Conservation (phyloP, 2,888 invertebrate species). For the Phorcus lineatus region DNA sequence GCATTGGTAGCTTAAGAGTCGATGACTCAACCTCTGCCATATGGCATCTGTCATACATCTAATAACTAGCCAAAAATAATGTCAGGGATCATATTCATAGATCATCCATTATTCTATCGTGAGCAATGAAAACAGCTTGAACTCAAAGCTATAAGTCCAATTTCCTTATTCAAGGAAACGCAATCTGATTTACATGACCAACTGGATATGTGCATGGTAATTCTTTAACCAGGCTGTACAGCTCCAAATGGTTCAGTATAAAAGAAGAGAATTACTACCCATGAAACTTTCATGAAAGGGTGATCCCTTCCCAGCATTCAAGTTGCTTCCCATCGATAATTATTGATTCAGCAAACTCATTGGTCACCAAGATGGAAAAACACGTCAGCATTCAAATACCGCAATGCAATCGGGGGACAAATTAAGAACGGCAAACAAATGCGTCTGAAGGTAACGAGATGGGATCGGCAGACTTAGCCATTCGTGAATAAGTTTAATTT, state of each 20-base stretch:
- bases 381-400: background rate
- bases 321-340: background rate
- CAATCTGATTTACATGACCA: too few relatives aligned
- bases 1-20: too few relatives aligned
- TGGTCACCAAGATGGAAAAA: background rate
- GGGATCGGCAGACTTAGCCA: background rate
- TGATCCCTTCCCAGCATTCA: background rate
- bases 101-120: too few relatives aligned
- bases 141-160: too few relatives aligned
- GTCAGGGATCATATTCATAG: too few relatives aligned
- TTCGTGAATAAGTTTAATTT: constrained; percentile 8
- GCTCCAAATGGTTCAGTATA: background rate
- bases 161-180: too few relatives aligned
- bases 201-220: background rate
- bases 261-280: background rate
- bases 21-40: too few relatives aligned
- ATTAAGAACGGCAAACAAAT: background rate
- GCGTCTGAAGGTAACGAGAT: background rate
- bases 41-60: too few relatives aligned
- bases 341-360: background rate
- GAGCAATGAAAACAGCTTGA: too few relatives aligned
- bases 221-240: background rate
- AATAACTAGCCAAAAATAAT: too few relatives aligned
- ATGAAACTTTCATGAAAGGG: background rate
- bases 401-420: background rate